Evolutionary conservation across 2,113 vertebrate genomes (phyloP), one percentile per base, ranked within the genome.

Genomic region (Oreochromis spilurus): DNA sequence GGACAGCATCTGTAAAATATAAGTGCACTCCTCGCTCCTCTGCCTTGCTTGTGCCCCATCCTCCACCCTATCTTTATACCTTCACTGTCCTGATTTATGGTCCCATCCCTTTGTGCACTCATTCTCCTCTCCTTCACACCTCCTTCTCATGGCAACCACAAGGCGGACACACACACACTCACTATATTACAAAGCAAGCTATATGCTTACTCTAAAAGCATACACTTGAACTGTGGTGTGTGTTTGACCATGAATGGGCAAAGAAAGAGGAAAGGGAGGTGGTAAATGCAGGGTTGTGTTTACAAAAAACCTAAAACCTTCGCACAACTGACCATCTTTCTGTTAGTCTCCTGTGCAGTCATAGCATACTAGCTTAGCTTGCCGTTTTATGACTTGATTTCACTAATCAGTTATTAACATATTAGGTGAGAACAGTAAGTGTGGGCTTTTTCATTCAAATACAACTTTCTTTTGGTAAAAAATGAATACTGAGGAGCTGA

Each of bases 11-110:
- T 79, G 48, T 75, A 43, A 53, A 72, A 58, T 36, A 70, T 62
- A 45, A 81, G 82, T 55, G 50, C 43, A 7, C 45, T 67, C 24
- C 12, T 24, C 53, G 75, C 65, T 83, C 24, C 67, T 80, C 40
- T 48, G 36, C 80, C 87, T 80, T 36, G 21, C 43, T 78, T 83
- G 12, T 79, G 88, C 88, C 62, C 84, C 89, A 88, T 62, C 84
- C 77, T 93, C 82, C 72, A 77, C 17, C 26, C 91, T 43, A 57
- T 90, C 83, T 91, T 83, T 50, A 80, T 84, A 81, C 85, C 62
- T 84, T 83, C 50, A 84, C 82, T 72, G 80, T 45, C 62, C 84
- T 93, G 93, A 95, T 93, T 95, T 95, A 95, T 92, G 83, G 83
- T 67, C 62, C 85, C 82, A 70, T 87, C 86, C 79, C 50, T 81